Evolutionary conservation across 1,140 invertebrate genomes (phyloP).

Genomic region (Ericerus pela): DNA sequence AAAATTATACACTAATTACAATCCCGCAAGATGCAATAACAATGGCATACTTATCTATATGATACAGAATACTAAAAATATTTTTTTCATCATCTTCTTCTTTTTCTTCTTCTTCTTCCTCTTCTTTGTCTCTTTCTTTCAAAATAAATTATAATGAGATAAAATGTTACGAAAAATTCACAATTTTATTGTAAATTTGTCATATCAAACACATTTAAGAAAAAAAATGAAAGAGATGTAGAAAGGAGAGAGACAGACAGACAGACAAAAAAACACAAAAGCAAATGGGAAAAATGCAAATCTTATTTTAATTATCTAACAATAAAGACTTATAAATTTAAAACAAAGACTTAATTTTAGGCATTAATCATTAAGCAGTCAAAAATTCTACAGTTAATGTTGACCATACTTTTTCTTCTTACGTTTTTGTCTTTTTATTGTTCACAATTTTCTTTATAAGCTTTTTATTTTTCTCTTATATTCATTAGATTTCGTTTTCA

Average conservation of each 20-base stretch:
- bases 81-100: no score
- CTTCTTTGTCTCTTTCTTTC: conserved; percentile 3
- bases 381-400: conserved; percentile 3
- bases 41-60: not conserved
- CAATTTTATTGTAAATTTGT: conserved; percentile 5
- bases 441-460: no score
- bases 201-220: not conserved
- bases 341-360: not conserved
- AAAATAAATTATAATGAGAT: conserved; percentile 7
- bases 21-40: conserved; percentile 10
- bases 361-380: conserved; percentile 2
- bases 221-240: not conserved
- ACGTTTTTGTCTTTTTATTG: no score
- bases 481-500: no score
- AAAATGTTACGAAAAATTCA: conserved; percentile 8
- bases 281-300: conserved; percentile 4
- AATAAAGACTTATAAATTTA: not conserved
- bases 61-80: not conserved
- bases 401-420: no score
- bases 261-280: not conserved
- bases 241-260: not conserved
- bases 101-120: no score
- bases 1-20: conserved; percentile 12
- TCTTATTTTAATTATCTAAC: not conserved
- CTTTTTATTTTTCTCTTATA: no score